Conservation (phyloP, 2,888 invertebrate genomes). For the Protula sp. region DNA sequence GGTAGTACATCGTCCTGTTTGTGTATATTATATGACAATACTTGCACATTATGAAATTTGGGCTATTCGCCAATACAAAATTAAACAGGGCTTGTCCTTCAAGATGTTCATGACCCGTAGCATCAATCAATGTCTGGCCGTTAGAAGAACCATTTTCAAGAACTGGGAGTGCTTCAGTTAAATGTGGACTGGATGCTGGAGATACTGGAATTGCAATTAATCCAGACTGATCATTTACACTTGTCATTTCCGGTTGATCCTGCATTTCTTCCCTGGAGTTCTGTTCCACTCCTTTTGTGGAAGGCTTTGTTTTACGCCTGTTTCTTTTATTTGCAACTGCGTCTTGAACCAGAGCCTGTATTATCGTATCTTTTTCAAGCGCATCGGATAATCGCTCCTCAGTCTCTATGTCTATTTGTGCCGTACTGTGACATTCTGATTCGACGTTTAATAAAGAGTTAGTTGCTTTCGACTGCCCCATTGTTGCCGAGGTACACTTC, state of each 20-base stretch:
- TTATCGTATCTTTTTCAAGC: background rate
- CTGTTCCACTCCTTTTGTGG: background rate
- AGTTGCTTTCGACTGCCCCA: no score
- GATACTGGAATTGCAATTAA: background rate
- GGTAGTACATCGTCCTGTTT: conserved; percentile 90
- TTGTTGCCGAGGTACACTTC: no score
- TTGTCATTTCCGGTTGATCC: no score
- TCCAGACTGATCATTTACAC: background rate
- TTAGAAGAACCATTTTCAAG: background rate
- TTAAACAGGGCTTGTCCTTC: conserved; percentile 18
- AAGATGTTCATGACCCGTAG: conserved; percentile 6
- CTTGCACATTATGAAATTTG: conserved; percentile 59
- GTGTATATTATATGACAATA: conserved; percentile 93
- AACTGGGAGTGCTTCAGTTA: no score
- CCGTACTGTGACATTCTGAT: no score
- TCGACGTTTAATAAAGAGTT: no score
- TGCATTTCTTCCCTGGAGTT: background rate
- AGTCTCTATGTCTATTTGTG: no score
- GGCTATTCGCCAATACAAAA: conserved; percentile 15
- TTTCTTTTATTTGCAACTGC: background rate
- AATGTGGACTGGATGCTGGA: no score
- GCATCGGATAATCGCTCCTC: no score
- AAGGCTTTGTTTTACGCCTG: background rate
- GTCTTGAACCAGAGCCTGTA: background rate
- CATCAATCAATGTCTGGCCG: background rate